Evolutionary conservation across 2,113 vertebrate genomes (phyloP).

Genomic region (Daubentonia madagascariensis): DNA sequence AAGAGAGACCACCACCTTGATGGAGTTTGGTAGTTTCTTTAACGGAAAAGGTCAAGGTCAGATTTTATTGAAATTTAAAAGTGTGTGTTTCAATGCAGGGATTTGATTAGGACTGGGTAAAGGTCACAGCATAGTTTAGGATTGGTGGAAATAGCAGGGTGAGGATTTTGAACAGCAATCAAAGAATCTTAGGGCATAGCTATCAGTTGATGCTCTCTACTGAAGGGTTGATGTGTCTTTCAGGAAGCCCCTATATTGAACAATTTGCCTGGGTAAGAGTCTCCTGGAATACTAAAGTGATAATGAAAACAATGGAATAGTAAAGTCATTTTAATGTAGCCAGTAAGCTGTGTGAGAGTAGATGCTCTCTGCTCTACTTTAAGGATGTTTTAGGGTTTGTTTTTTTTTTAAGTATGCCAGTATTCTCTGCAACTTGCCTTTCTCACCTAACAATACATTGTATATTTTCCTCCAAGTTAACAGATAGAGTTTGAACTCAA

Average conservation of each 20-base stretch:
- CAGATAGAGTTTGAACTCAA: not conserved
- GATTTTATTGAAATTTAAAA: not conserved
- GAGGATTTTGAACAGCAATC: not conserved
- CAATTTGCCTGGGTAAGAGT: not conserved
- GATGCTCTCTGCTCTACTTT: not conserved
- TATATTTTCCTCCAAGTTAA: not conserved
- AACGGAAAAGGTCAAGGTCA: not conserved
- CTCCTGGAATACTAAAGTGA: not conserved
- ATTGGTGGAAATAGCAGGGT: not conserved
- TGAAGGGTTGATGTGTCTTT: not conserved
- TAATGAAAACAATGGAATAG: not conserved
- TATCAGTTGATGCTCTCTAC: not conserved
- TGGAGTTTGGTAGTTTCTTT: not conserved
- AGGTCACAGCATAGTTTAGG: not conserved
- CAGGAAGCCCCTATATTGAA: not conserved
- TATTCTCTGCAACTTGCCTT: not conserved
- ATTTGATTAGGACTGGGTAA: not conserved
- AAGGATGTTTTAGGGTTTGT: not conserved
- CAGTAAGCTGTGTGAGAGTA: not conserved
- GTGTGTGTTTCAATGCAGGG: not conserved
- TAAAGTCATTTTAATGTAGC: not conserved
- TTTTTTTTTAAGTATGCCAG: not conserved
- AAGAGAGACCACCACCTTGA: not conserved
- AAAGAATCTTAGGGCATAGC: not conserved
- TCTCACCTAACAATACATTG: not conserved